Evolutionary conservation across 2,888 invertebrate genomes (phyloP).

Genomic region (Lasioglossum leucozonium): DNA sequence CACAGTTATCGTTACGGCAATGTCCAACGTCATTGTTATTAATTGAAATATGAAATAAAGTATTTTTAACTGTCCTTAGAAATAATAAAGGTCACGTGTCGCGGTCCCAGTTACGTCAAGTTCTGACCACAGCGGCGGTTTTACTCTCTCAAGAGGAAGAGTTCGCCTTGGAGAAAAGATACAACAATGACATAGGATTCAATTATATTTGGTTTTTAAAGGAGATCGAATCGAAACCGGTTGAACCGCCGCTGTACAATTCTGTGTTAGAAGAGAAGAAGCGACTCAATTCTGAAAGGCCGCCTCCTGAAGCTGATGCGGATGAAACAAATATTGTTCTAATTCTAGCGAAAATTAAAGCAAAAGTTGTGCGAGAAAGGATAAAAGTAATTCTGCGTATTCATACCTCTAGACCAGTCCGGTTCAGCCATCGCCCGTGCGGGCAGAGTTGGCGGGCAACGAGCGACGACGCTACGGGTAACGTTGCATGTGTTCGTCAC

Average conservation of each 20-base stretch:
- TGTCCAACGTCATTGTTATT: not conserved
- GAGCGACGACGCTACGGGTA: too few relatives aligned
- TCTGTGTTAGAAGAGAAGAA: slow-evolving; percentile 82
- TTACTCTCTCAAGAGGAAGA: slow-evolving; percentile 88
- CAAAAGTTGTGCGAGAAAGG: slow-evolving; percentile 89
- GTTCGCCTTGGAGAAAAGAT: slow-evolving; percentile 89
- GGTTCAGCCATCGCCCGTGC: too few relatives aligned
- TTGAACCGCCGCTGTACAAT: slow-evolving; percentile 83
- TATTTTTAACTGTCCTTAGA: slow-evolving; percentile 82
- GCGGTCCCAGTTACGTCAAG: slow-evolving; percentile 89
- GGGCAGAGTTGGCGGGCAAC: too few relatives aligned
- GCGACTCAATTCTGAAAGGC: slow-evolving; percentile 80
- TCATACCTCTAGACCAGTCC: not conserved
- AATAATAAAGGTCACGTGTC: slow-evolving; percentile 90
- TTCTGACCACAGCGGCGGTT: slow-evolving; percentile 89
- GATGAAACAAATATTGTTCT: slow-evolving; percentile 89
- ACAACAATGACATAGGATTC: slow-evolving; percentile 91
- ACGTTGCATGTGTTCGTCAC: too few relatives aligned
- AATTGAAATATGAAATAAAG: not conserved
- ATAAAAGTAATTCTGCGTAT: slow-evolving; percentile 81
- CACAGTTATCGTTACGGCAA: not conserved
- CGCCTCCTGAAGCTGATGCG: slow-evolving; percentile 75
- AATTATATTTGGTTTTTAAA: slow-evolving; percentile 89
- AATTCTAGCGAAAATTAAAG: slow-evolving; percentile 91
- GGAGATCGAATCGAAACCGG: slow-evolving; percentile 86